A percentile compares a stretch with the other conserved stretches of the same genome.
Evolutionary conservation across 2,797 vertebrate species (phyloP).

Genomic region (Pipistrellus kuhlii): DNA sequence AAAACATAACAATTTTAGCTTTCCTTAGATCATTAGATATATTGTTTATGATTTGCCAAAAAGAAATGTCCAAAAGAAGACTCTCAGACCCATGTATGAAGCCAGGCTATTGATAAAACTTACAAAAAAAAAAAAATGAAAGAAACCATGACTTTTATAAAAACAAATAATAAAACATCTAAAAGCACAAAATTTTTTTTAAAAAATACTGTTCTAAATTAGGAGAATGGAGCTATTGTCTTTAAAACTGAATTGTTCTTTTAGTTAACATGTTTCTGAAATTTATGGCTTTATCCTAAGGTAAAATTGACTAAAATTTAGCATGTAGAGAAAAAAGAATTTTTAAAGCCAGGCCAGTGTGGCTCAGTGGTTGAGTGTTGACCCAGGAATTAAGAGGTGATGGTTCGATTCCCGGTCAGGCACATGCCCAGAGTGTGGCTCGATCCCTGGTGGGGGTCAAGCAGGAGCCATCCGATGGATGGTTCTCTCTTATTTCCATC

Average conservation of each 20-base stretch:
- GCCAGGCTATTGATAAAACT: not conserved
- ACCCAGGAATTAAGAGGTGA: no score
- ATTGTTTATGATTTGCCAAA: not conserved
- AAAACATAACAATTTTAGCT: not conserved
- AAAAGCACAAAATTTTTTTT: not conserved
- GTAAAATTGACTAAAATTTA: not conserved
- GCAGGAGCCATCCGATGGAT: no score
- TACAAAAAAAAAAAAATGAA: not conserved
- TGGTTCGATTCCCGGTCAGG: no score
- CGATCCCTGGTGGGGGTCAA: no score
- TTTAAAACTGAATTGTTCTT: conserved; percentile 25
- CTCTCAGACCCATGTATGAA: not conserved
- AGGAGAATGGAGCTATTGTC: conserved; percentile 10
- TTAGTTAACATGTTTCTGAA: conserved; percentile 27
- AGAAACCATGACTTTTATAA: not conserved
- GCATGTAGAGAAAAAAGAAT: not conserved
- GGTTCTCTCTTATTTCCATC: no score
- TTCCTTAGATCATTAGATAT: not conserved
- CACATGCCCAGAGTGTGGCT: no score
- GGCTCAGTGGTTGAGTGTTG: no score
- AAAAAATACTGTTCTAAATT: conserved; percentile 27
- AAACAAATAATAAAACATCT: conserved; percentile 19
- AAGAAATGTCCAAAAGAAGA: not conserved
- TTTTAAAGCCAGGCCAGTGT: not conserved
- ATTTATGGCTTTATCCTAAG: conserved; percentile 23